Evolutionary conservation across 2,113 vertebrate genomes (phyloP).

Genomic region (Uria aalge): DNA sequence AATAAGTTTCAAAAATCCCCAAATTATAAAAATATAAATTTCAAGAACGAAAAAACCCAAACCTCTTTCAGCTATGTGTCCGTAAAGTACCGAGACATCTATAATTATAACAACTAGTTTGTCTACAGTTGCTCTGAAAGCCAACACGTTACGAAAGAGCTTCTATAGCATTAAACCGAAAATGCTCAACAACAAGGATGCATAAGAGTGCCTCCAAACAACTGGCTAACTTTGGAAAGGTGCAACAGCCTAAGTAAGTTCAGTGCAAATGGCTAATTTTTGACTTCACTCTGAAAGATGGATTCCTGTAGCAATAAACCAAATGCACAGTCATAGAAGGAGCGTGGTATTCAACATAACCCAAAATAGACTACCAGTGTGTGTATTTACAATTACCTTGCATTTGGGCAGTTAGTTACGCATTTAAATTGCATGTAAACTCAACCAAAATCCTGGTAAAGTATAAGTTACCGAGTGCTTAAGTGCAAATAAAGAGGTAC

Average conservation of each 20-base stretch:
- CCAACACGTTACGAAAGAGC: slow-evolving; percentile 45
- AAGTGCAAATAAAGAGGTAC: slow-evolving; percentile 65
- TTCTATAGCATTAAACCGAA: slow-evolving; percentile 51
- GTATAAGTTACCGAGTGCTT: slow-evolving; percentile 52
- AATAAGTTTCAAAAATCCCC: slow-evolving; percentile 64
- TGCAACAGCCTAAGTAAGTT: slow-evolving; percentile 68
- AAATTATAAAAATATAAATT: slow-evolving; percentile 87
- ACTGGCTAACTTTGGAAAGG: slow-evolving; percentile 74
- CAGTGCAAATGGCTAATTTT: slow-evolving; percentile 74
- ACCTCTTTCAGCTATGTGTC: slow-evolving; percentile 70
- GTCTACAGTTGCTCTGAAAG: slow-evolving; percentile 59
- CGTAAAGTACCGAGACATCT: slow-evolving; percentile 76
- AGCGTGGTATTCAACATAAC: neutral
- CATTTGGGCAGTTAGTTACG: slow-evolving; percentile 13
- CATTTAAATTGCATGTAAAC: slow-evolving; percentile 45
- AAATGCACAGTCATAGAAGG: slow-evolving; percentile 15
- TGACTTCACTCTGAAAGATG: slow-evolving; percentile 5
- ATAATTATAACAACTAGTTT: slow-evolving; percentile 56
- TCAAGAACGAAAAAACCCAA: slow-evolving; percentile 71
- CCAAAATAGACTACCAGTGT: neutral
- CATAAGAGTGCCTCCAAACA: slow-evolving; percentile 51
- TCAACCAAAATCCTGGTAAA: slow-evolving; percentile 40
- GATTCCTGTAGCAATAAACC: slow-evolving; percentile 24
- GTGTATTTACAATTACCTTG: slow-evolving; percentile 40
- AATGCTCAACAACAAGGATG: slow-evolving; percentile 49